Conservation (phyloP, 2,888 invertebrate genomes). For the Entomobrya proxima region DNA sequence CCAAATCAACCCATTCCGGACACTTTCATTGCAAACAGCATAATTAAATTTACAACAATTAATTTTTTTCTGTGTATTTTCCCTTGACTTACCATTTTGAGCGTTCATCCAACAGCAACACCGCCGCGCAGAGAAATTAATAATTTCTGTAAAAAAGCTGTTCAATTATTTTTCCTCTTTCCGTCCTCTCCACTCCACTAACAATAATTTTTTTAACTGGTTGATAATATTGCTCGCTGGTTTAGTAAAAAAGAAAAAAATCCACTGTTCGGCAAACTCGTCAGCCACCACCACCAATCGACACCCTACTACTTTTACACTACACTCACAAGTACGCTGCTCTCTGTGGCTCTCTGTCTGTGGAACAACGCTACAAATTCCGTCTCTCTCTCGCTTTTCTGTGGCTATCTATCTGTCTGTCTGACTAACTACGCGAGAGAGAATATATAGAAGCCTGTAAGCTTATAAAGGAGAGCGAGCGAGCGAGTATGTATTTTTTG, state of each 20-base stretch:
- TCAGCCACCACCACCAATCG: slow-evolving; percentile 45
- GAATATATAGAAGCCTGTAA: no score
- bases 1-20: not conserved
- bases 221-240: not conserved
- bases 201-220: not conserved
- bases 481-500: no score
- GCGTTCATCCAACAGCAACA: slow-evolving; percentile 43
- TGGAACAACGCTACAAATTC: no score
- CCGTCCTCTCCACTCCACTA: not conserved
- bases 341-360: not conserved
- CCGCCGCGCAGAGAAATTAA: not conserved
- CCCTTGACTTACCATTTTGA: slow-evolving; percentile 57
- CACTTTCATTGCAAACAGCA: no score
- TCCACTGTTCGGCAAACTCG: slow-evolving; percentile 43
- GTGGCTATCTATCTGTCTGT: not conserved
- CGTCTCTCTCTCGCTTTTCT: not conserved
- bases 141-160: no score
- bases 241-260: slow-evolving; percentile 29
- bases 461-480: no score
- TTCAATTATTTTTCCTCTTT: not conserved
- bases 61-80: not conserved
- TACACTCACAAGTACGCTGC: not conserved
- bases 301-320: slow-evolving; percentile 34
- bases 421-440: no score
- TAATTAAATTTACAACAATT: no score